Base-by-base conservation (phyloP, 2,888 invertebrate species). In the Clitarchus hookeri region DNA sequence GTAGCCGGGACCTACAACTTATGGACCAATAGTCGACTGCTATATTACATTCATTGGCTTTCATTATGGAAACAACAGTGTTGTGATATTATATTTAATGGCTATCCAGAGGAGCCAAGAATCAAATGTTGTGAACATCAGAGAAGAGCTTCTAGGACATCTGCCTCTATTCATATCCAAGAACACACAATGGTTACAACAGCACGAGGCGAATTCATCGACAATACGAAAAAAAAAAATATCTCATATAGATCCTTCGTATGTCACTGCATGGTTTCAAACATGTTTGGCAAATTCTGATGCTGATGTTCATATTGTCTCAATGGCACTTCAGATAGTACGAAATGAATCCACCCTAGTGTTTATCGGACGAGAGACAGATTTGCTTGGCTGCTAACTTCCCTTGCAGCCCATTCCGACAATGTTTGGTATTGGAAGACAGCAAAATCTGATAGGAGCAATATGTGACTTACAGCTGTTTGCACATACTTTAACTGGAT, bases 31-130 rank as follows among this genome's bases (percentile, higher is more conserved):
- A 36, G 36, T 36, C 36, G 36, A 36, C 36, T 36, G 36, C 4
- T 36, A 36, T 4, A 36, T 36, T n/a, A 26, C 79, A n/a, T 27
- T 26, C 4, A 27, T 79, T 25, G 27, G 12, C 13, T 79, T n/a
- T 26, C 79, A 79, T n/a, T 79, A 79, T 79, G 79, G 3, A 79
- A 27, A n/a, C 25, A 79, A 79, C 25, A 0, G 26, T 79, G 12
- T 27, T 79, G 27, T n/a, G 12, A n/a, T 79, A n/a, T 79, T 79
- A n/a, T 79, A n/a, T 79, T 79, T 79, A n/a, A 79, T n/a, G 79
- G 13, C 23, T 27, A n/a, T 19, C 4, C 36, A 36, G 36, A 36
- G 36, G 36, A 36, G 36, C 36, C 36, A 36, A 36, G 36, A 36
- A 36, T 36, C 36, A 79, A 79, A 27, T 26, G 0, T 13, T n/a